Conservation (phyloP, 2,797 vertebrate genomes). For the Phrynocephalus guinanensis region DNA sequence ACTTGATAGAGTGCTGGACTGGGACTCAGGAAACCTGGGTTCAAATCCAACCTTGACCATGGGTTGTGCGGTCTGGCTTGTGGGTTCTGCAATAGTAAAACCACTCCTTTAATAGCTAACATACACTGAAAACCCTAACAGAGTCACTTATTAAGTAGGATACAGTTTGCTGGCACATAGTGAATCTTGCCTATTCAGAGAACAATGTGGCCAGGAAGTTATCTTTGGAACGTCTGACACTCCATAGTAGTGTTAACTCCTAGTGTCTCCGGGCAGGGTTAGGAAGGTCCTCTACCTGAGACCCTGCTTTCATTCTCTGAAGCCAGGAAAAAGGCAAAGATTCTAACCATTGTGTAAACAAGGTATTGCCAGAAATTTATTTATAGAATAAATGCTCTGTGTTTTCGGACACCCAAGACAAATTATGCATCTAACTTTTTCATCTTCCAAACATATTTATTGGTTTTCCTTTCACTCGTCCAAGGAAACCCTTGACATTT, state of each 20-base stretch:
- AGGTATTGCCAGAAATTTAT: neutral
- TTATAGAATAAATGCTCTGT: neutral
- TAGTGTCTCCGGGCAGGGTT: neutral
- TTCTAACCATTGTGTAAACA: neutral
- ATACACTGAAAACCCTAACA: too few relatives aligned
- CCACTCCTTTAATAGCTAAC: too few relatives aligned
- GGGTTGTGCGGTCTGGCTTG: too few relatives aligned
- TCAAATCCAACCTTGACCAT: too few relatives aligned
- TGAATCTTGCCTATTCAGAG: neutral
- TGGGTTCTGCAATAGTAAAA: too few relatives aligned
- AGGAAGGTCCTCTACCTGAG: neutral
- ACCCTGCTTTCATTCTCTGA: neutral
- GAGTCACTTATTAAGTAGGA: too few relatives aligned
- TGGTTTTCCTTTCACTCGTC: neutral
- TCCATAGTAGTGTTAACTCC: neutral
- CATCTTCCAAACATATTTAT: slow-evolving; percentile 8
- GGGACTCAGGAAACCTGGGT: too few relatives aligned
- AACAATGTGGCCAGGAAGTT: neutral
- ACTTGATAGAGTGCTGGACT: too few relatives aligned
- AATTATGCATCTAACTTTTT: neutral
- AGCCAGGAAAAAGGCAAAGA: neutral
- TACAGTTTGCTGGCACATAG: too few relatives aligned
- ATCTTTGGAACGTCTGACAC: neutral
- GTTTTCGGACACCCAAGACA: neutral
- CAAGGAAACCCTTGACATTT: neutral